Base-by-base conservation (phyloP, 2,113 vertebrate genomes). In the Oostethus manadensis region DNA sequence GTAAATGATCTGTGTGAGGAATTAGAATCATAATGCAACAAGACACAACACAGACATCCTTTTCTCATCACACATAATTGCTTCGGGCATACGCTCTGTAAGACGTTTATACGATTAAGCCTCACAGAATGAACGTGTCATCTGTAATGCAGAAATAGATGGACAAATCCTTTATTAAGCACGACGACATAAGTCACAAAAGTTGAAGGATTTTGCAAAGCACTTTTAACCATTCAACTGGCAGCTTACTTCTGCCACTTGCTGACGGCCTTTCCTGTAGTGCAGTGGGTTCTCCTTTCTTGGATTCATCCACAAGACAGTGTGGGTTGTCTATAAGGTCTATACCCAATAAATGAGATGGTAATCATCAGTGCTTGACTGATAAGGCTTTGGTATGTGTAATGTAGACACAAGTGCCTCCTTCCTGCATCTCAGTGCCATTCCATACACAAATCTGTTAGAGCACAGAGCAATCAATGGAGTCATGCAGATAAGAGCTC, bases 401-500 rank as follows among this genome's bases (percentile, higher is more conserved):
- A 64, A 62, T 76, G 66, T 72, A 76, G 72, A 77, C 70, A 85
- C 78, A 85, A 86, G 83, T 71, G 64, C 54, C 57, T 75, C 59
- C 73, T 85, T 88, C 76, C 74, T 81, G 70, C 76, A 75, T 59
- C 60, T 60, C 64, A 85, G 74, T 78, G 66, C 26, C 62, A 76
- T 71, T 68, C 64, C 74, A 74, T 76, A 78, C 58, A 73, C 65
- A 77, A 70, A 68, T 81, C 75, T 84, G 77, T 84, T 81, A 72
- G 62, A 78, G 73, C 71, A 72, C 48, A 73, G 63, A 56, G 63
- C 64, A 72, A 89, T 90, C 88, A 88, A 89, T 89, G 83, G 73
- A 76, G 73, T 77, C 74, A 72, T 74, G 55, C 62, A 86, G 85
- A 91, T 90, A 89, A 89, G 86, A 76, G 78, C 73, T 74, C 77